These are phyloP conservation scores for Aporophyla lueneburgensis DNA, from an alignment of 2,888 invertebrate genomes.

Conservation along the genomic window DNA sequence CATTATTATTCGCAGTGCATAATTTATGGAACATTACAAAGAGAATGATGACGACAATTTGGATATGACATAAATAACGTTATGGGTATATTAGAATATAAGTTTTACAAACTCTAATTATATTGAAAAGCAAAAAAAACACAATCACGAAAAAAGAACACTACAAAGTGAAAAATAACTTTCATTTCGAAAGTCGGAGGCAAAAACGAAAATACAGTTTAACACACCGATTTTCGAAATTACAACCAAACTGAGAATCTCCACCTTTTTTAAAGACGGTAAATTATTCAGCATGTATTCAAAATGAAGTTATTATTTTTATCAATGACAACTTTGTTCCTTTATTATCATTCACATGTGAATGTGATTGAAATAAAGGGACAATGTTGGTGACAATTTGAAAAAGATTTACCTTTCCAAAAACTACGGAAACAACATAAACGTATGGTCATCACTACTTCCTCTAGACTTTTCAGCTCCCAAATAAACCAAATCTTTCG, in stretches of 20 bases:
- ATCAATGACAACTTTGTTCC: too few species aligned
- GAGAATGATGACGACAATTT: background rate
- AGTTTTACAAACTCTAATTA: background rate
- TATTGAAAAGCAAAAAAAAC: background rate
- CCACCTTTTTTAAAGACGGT: too few species aligned
- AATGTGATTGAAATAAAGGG: background rate
- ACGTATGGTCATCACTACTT: background rate
- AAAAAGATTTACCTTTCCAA: background rate
- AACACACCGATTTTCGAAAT: too few species aligned
- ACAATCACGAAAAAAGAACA: too few species aligned
- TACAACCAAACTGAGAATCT: too few species aligned
- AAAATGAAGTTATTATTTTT: background rate
- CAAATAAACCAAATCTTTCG: background rate
- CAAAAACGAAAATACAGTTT: too few species aligned
- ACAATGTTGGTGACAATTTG: background rate
- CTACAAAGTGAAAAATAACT: too few species aligned
- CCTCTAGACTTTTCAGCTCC: background rate
- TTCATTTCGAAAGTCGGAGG: too few species aligned
- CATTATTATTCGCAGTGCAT: conserved; percentile 46
- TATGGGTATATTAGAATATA: background rate
- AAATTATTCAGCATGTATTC: background rate
- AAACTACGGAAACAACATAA: background rate
- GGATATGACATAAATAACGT: background rate
- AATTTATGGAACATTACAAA: conserved; percentile 8
- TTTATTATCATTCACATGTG: too few species aligned